A percentile compares a stretch with the other conserved stretches of the same genome.
Conservation (phyloP, 2,113 vertebrate genomes). For the Megaptera novaeangliae region DNA sequence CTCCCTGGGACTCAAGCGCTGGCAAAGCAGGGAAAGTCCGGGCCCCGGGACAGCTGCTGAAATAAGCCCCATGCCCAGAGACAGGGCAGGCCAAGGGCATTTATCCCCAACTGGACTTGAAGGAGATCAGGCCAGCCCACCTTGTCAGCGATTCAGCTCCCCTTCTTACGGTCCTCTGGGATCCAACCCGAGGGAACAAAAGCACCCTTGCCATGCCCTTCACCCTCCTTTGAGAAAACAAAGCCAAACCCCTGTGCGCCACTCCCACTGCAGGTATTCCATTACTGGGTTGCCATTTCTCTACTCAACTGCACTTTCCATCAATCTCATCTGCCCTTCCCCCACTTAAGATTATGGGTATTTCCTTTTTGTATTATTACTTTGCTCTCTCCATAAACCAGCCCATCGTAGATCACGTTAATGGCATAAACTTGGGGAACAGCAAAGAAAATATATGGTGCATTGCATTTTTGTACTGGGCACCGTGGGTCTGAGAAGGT, state of each 20-base stretch:
- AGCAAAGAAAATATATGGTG: slow-evolving; percentile 82
- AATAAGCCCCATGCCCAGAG: neutral
- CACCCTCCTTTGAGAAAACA: slow-evolving; percentile 4
- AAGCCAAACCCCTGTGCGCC: neutral
- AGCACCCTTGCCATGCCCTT: neutral
- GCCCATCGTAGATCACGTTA: slow-evolving; percentile 82
- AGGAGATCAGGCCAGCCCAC: neutral
- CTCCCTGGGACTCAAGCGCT: neutral
- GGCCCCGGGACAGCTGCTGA: neutral
- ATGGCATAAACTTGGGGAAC: slow-evolving; percentile 81
- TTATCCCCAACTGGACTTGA: neutral
- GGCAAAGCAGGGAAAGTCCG: too few relatives aligned
- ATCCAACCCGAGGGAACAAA: neutral
- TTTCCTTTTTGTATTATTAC: slow-evolving; percentile 82
- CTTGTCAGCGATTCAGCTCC: neutral
- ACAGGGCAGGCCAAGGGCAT: neutral
- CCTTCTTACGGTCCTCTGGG: neutral
- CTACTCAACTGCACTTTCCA: slow-evolving; percentile 79
- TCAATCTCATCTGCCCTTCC: slow-evolving; percentile 80
- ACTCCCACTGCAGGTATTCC: slow-evolving; percentile 58
- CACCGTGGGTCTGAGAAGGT: slow-evolving; percentile 71
- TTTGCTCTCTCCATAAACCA: slow-evolving; percentile 80
- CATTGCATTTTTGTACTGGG: slow-evolving; percentile 79
- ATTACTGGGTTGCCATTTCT: slow-evolving; percentile 81
- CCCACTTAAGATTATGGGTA: slow-evolving; percentile 70